Base-by-base conservation (phyloP, 2,888 invertebrate genomes). In the Caradrina kadenii region DNA sequence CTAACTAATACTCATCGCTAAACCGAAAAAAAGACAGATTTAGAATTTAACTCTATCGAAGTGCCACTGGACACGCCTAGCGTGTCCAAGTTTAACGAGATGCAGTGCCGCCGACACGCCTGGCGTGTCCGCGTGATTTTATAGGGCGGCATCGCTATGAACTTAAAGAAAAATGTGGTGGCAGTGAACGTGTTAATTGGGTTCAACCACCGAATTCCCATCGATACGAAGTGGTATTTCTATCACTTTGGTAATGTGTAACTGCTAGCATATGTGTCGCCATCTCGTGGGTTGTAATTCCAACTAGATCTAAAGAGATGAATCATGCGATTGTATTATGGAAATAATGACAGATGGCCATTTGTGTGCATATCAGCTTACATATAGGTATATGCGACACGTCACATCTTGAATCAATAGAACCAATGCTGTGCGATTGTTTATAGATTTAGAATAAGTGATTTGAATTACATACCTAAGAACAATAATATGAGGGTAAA, bases 311-410 rank as follows among this genome's bases (percentile, higher is more conserved):
- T 7, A 55, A 55, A 76, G 15, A 56, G 49, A 55, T 45, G 31
- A 55, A 76, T 42, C 13, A 19, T 55, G 11, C 13, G 19, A 70
- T 50, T 55, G 49, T 35, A 11, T 15, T 52, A 15, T 49, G 22
- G 19, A 45, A 50, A 52, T 26, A 65, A 56, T 45, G 19, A 35
- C 69, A 69, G 35, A 56, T 69, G 76, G 50, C 76, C 76, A 35
- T 68, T 50, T 22, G 17, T 45, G 11, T 21, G 35, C 55, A 52
- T 76, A 71, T 69, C 76, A 19, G 7, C 10, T 56, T 68, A 68
- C 76, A 21, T 42, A 39, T 42, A 35, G 48, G 26, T 26, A 26
- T 26, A n/a, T 26, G 26, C 4, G 15, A 53, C 35, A 17, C 7
- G 5, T 21, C 64, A 64, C 63, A 54, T 21, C 11, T 8, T 11